These are phyloP conservation scores for Brachyistius frenatus DNA, from an alignment of 2,113 vertebrate genomes.

Conservation along the genomic window DNA sequence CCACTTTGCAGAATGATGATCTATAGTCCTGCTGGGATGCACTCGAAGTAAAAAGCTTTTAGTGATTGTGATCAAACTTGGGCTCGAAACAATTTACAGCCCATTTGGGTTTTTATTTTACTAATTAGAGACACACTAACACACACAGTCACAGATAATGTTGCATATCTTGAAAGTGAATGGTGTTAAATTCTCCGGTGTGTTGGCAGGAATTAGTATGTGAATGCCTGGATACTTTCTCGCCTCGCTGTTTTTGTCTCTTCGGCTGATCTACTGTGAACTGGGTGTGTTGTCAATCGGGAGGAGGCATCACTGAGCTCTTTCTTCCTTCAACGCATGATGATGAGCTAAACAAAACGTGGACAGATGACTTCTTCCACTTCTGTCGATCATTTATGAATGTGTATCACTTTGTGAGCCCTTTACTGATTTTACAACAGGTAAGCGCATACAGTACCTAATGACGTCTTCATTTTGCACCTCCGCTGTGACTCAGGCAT, in stretches of 20 bases:
- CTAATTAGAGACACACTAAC: background rate
- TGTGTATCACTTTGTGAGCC: background rate
- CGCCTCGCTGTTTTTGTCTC: conserved; percentile 11
- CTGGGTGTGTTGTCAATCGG: background rate
- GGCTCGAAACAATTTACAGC: background rate
- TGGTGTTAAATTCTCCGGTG: background rate
- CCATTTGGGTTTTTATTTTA: conserved; percentile 6
- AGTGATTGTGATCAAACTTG: too few relatives aligned
- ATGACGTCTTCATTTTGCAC: background rate
- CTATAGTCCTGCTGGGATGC: too few relatives aligned
- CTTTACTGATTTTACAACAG: background rate
- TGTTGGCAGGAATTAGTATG: conserved; percentile 13
- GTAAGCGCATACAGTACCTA: background rate
- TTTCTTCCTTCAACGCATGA: background rate
- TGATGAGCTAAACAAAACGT: background rate
- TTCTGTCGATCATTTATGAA: conserved; percentile 13
- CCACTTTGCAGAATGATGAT: too few relatives aligned
- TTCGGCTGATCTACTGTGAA: conserved; percentile 15
- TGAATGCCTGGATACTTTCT: conserved; percentile 4
- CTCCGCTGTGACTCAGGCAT: background rate
- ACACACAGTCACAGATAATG: background rate
- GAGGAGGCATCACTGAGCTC: background rate
- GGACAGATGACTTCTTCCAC: background rate
- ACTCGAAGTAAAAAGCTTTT: too few relatives aligned
- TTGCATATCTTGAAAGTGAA: background rate